Percentiles rank a stretch among this genome's conserved stretches.
Conservation (phyloP, 2,797 vertebrate genomes). For the Phylloscopus collybita region DNA sequence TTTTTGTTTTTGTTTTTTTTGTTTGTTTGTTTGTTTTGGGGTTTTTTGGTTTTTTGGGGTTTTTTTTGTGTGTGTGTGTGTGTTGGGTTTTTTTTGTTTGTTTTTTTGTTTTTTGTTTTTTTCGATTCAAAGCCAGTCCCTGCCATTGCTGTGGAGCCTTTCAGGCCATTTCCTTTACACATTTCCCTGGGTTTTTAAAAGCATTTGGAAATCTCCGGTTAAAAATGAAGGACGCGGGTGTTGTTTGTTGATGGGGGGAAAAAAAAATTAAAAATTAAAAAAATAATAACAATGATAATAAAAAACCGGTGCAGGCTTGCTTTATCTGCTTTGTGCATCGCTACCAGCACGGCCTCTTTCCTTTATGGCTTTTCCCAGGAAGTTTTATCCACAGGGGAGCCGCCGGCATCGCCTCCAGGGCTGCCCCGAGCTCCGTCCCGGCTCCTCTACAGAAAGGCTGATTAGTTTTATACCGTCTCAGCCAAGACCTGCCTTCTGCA, state of each 20-base stretch:
- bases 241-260: fast-evolving
- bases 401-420: background rate
- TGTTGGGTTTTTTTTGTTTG: too few relatives aligned
- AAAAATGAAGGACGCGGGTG: background rate
- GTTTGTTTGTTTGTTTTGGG: too few relatives aligned
- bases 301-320: background rate
- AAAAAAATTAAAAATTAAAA: too few relatives aligned
- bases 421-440: background rate
- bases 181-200: background rate
- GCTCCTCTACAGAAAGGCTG: background rate
- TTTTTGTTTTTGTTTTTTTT: too few relatives aligned
- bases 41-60: too few relatives aligned
- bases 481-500: constrained; percentile 64
- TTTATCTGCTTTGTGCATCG: background rate
- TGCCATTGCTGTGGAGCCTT: background rate
- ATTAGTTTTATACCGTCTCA: constrained; percentile 11
- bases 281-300: too few relatives aligned
- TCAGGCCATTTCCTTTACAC: background rate
- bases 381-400: background rate
- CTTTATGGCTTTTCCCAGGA: background rate
- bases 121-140: background rate
- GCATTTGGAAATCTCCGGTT: background rate
- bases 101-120: too few relatives aligned
- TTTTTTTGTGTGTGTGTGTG: too few relatives aligned
- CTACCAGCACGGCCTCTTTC: background rate